A percentile compares a stretch with the other conserved stretches of the same genome.
Conservation (phyloP, 2,113 vertebrate genomes). For the Onychostoma macrolepis region DNA sequence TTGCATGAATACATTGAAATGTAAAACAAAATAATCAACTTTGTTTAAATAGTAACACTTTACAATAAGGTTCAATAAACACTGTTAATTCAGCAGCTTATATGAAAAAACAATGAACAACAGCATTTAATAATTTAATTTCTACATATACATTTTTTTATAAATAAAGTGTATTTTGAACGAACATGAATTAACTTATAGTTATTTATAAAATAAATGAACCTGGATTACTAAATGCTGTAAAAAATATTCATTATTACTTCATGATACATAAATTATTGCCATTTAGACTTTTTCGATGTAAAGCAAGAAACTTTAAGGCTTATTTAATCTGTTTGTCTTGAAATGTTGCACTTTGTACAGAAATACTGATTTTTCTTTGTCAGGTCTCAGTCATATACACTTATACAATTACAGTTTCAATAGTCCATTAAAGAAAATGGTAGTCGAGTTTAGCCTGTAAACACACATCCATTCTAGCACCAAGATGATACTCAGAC, state of each 20-base stretch:
- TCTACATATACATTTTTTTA: not conserved
- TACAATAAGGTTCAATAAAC: not conserved
- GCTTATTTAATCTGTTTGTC: not conserved
- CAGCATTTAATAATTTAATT: not conserved
- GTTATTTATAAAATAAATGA: not conserved
- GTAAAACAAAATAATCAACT: not conserved
- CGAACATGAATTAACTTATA: not conserved
- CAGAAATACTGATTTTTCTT: not conserved
- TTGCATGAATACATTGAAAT: not conserved
- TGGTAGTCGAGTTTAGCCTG: not conserved
- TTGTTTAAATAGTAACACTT: not conserved
- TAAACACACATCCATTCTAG: not conserved
- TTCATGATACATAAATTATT: not conserved
- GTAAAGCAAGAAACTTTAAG: not conserved
- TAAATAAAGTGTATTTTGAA: not conserved
- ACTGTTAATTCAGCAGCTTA: not conserved
- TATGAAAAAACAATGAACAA: not conserved
- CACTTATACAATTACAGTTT: not conserved
- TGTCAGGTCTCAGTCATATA: not conserved
- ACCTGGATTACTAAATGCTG: not conserved
- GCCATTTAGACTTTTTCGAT: not conserved
- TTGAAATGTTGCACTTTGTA: not conserved
- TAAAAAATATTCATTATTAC: not conserved
- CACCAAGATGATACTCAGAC: not conserved
- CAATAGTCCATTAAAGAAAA: not conserved